phyloP scores from a whole-genome alignment of 2,797 vertebrate species.

The Tangara arthus region DNA sequence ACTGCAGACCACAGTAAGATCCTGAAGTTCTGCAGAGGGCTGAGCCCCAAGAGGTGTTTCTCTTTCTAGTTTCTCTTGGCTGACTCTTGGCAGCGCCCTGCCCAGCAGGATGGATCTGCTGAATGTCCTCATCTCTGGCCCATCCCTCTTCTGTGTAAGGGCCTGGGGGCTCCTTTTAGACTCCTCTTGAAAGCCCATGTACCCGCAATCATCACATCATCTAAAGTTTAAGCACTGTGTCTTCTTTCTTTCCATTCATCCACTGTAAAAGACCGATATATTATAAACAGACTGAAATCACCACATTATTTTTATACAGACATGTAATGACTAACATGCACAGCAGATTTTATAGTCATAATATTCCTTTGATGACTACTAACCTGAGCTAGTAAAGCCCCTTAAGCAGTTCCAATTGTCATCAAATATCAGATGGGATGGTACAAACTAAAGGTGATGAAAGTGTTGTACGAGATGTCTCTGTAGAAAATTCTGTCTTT shows the following conservation, averaged over 20 bases:
- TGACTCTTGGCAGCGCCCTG: background rate
- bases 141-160: background rate
- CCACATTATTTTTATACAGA: background rate
- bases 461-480: background rate
- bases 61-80: background rate
- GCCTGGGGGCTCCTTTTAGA: background rate
- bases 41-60: background rate
- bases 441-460: slow-evolving; percentile 41
- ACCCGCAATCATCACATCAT: background rate
- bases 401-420: slow-evolving; percentile 29
- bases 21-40: background rate
- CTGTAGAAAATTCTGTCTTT: background rate
- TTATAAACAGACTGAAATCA: background rate
- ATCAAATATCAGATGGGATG: slow-evolving; percentile 9
- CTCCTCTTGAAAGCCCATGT: background rate
- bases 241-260: background rate
- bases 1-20: background rate
- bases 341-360: background rate
- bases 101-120: background rate
- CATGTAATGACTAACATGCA: background rate
- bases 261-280: background rate
- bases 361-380: background rate
- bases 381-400: background rate
- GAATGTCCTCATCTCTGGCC: background rate
- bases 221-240: background rate